Evolutionary conservation across 2,113 vertebrate genomes (phyloP).

Genomic region (Calidris pugnax): DNA sequence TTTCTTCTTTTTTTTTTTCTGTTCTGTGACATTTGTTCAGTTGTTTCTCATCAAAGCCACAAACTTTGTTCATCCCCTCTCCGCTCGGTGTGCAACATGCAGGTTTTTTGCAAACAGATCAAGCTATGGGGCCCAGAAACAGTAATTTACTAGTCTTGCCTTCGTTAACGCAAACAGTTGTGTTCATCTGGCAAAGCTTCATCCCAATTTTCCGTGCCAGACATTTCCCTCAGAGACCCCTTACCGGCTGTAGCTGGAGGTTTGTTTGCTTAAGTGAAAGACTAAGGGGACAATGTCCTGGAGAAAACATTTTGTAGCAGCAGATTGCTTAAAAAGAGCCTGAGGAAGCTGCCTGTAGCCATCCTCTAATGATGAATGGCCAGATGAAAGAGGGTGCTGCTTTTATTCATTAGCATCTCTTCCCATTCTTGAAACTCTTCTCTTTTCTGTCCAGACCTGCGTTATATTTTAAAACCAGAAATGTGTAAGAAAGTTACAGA

Average conservation of each 20-base stretch:
- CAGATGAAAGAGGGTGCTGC: not conserved
- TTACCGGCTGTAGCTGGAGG: not conserved
- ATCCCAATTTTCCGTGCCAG: not conserved
- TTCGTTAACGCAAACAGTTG: not conserved
- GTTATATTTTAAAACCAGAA: not conserved
- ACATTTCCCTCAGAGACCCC: slow-evolving; percentile 8
- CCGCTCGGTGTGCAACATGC: not conserved
- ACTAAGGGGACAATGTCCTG: not conserved
- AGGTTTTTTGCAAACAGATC: not conserved
- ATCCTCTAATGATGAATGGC: not conserved
- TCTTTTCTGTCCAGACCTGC: not conserved
- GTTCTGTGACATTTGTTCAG: not conserved
- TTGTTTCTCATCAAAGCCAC: not conserved
- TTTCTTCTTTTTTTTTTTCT: not conserved
- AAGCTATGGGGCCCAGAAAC: not conserved
- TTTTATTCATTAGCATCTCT: not conserved
- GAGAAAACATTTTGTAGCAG: slow-evolving; percentile 21
- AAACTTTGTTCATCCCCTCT: not conserved
- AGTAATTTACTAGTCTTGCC: not conserved
- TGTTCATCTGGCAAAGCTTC: slow-evolving; percentile 21
- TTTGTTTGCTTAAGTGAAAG: slow-evolving; percentile 33
- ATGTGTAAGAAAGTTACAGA: not conserved
- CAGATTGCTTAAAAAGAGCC: not conserved
- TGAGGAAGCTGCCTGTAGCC: slow-evolving; percentile 3
- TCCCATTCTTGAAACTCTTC: not conserved